These are phyloP conservation scores for Isoperla grammatica DNA, from an alignment of 2,888 invertebrate species.

Conservation along the genomic window DNA sequence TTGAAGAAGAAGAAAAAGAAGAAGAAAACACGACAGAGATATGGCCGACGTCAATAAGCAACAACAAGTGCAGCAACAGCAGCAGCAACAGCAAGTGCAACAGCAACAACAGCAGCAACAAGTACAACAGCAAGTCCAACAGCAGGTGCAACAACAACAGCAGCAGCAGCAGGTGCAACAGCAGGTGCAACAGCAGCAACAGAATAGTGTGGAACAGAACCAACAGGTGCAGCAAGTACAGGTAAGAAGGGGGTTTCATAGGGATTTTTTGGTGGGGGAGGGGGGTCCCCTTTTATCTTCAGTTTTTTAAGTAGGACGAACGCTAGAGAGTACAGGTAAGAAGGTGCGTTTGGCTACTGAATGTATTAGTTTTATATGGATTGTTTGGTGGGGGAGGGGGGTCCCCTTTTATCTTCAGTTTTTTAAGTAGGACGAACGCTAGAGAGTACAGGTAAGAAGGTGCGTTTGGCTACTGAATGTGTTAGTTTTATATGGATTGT, in stretches of 20 bases:
- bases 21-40: constrained; percentile 29
- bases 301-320: too few species aligned
- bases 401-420: too few species aligned
- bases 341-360: too few species aligned
- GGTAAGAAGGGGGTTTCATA: not conserved
- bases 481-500: too few species aligned
- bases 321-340: too few species aligned
- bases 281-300: too few species aligned
- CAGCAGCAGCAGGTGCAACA: not conserved
- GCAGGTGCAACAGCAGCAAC: constrained; percentile 19
- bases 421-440: too few species aligned
- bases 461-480: too few species aligned
- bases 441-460: too few species aligned
- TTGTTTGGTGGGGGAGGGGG: not conserved
- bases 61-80: constrained; percentile 31
- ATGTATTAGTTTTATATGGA: not conserved
- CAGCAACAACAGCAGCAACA: constrained; percentile 39
- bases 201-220: not conserved
- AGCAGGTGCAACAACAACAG: not conserved
- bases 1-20: too few species aligned
- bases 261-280: not conserved
- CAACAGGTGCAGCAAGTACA: constrained; percentile 3
- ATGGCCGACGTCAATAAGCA: constrained; percentile 28
- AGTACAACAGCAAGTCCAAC: constrained; percentile 32
- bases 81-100: constrained; percentile 14